Base-by-base conservation (phyloP, 2,797 vertebrate species). In the Phoebastria nigripes region DNA sequence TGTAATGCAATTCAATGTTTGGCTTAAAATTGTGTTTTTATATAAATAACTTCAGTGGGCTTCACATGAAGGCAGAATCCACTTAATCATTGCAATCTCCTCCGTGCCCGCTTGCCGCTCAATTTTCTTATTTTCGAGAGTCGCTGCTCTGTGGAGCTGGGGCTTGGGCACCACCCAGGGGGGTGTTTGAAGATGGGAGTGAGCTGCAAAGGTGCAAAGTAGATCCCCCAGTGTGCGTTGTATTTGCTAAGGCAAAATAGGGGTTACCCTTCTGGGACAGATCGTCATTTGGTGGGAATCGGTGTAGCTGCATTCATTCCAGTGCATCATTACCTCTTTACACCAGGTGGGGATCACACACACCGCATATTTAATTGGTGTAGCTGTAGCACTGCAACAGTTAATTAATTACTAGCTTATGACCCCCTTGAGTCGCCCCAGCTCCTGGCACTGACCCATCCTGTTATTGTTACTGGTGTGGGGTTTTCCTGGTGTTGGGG, bases 291-390 rank as follows among this genome's bases (percentile, higher is more conserved):
- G 14, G 20, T 82, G 71, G 82, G 63, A 52, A 33, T 31, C 12
- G 1, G 1, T 7, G 54, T 22, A 21, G 46, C 79, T 44, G 13
- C 39, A 0, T 25, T 51, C 12, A 5, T 54, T 22, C 67, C 33
- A 5, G 44, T 8, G 29, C 65, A 11, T 37, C 33, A 0, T 44
- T 42, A 7, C 37, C 31, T 33, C 78, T 9, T 19, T 2, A 20
- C 7, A 28, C 11, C 61, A 25, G 26, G 1, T 20, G 22, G 21
- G 61, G 42, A 26, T 31, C 51, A 33, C 55, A n/a, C 22, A 22
- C 9, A 1, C 5, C 0, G 7, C 22, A 0, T 8, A 0, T 13
- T 55, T 44, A 14, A 22, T 5, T 69, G 67, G 9, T 21, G n/a
- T 35, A 56, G 56, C 52, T 91, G 33, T n/a, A 54, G 28, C 15